Base-by-base conservation (phyloP, 2,888 invertebrate species). In the Brenthis ino region DNA sequence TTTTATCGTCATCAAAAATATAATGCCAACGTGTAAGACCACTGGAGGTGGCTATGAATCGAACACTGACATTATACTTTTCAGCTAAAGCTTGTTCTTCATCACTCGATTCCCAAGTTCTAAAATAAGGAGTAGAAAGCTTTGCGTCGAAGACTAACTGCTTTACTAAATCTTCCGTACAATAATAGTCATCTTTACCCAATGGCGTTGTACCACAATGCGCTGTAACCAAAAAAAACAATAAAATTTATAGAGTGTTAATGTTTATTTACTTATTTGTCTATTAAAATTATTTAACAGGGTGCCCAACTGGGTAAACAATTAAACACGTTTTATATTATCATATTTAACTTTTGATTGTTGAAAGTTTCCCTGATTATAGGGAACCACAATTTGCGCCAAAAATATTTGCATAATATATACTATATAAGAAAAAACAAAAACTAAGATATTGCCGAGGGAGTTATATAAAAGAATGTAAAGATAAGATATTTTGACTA, bases 1-100 rank as follows among this genome's bases (percentile, higher is more conserved):
- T 94, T 77, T 95, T 95, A 20, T 93, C 87, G 54, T 94, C 93
- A 53, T 94, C 94, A 68, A 93, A 93, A 57, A 96, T 94, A 76
- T 96, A 95, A 83, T 97, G 96, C 97, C 98, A 98, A 65, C 98
- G 93, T 0, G 98, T 97, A 0, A 98, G 88, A 0, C 98, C 98
- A 80, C 97, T 97, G 85, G 98, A 96, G 0, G 98, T 98, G 0
- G 97, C 96, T 33, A 98, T 95, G 83, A 97, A 98, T 57, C 97
- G 94, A 20, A 97, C 88, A 55, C 95, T 95, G 4, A 96, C 96
- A 73, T 96, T 95, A 79, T 96, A 97, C 56, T 89, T 86, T 65
- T 93, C 85, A 3, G 96, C 95, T 14, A 96, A 80, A 6, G 92
- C 83, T 72, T 87, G 81, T 67, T 95, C 94, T 20, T 89, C 85